Conservation (phyloP, 64 coral and sea anemone genomes). For the Porites australiensis region DNA sequence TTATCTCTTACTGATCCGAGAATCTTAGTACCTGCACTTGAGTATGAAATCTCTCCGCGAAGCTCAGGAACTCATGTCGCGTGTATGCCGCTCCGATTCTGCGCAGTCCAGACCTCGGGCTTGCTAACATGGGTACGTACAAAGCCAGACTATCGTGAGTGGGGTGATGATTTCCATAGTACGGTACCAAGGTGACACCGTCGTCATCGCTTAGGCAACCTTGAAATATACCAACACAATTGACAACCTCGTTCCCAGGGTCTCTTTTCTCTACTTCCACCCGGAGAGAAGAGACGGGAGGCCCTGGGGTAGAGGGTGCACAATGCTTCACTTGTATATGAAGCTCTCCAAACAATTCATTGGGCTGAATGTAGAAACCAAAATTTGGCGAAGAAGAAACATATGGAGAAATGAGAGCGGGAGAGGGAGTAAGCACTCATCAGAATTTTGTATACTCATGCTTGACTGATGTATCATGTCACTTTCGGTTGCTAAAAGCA, state of each 20-base stretch:
- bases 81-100: conserved; percentile 64
- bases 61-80: conserved; percentile 71
- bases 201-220: conserved; percentile 85
- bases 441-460: no score
- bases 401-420: no score
- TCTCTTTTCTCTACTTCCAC: not conserved
- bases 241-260: not conserved
- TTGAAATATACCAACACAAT: not conserved
- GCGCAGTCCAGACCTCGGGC: conserved; percentile 33
- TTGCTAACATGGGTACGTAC: conserved; percentile 80
- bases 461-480: no score
- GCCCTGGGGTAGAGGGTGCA: no score
- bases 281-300: no score
- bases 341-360: no score
- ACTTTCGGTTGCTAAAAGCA: no score
- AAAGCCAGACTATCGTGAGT: conserved; percentile 85
- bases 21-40: conserved; percentile 71
- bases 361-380: no score
- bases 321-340: no score
- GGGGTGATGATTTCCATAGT: conserved; percentile 84
- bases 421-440: no score
- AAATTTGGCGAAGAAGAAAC: no score
- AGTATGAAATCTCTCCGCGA: conserved; percentile 79
- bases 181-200: conserved; percentile 83
- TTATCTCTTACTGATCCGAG: no score